Evolutionary conservation across 2,888 invertebrate species (phyloP).

Genomic region (Tetranychus piercei): DNA sequence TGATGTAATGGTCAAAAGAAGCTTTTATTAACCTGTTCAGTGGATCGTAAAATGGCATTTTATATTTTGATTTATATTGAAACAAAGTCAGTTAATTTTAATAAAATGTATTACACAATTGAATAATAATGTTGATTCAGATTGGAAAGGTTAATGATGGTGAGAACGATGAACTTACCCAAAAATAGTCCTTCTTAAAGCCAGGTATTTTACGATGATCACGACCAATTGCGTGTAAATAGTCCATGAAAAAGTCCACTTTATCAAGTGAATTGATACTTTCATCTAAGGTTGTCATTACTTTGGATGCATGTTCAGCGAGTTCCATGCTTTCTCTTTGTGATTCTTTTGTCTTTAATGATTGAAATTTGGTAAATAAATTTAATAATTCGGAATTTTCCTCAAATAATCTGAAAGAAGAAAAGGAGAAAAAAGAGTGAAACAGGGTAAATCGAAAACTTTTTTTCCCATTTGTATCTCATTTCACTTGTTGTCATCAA

Average conservation of each 20-base stretch:
- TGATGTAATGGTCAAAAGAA: too few relatives aligned
- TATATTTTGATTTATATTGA: too few relatives aligned
- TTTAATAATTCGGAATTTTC: slow-evolving; percentile 57
- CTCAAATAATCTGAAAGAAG: slow-evolving; percentile 55
- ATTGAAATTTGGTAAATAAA: slow-evolving; percentile 48
- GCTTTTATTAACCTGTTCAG: too few relatives aligned
- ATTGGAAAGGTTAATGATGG: too few relatives aligned
- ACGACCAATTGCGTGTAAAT: slow-evolving; percentile 60
- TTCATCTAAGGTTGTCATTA: slow-evolving; percentile 70
- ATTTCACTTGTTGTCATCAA: too few relatives aligned
- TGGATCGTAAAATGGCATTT: too few relatives aligned
- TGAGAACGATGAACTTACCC: slow-evolving; percentile 41
- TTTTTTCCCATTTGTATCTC: too few relatives aligned
- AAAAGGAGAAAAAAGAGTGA: background rate
- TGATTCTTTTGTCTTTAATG: slow-evolving; percentile 24
- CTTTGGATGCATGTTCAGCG: slow-evolving; percentile 66
- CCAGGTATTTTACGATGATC: slow-evolving; percentile 64
- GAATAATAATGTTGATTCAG: too few relatives aligned
- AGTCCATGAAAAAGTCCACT: slow-evolving; percentile 61
- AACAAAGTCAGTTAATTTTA: too few relatives aligned
- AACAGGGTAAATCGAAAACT: background rate
- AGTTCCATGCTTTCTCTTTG: slow-evolving; percentile 50
- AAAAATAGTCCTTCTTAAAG: slow-evolving; percentile 68
- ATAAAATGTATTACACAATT: too few relatives aligned
- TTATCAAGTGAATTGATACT: slow-evolving; percentile 69